These are phyloP conservation scores for Melospiza georgiana DNA, from an alignment of 2,113 vertebrate species.

Conservation along the genomic window DNA sequence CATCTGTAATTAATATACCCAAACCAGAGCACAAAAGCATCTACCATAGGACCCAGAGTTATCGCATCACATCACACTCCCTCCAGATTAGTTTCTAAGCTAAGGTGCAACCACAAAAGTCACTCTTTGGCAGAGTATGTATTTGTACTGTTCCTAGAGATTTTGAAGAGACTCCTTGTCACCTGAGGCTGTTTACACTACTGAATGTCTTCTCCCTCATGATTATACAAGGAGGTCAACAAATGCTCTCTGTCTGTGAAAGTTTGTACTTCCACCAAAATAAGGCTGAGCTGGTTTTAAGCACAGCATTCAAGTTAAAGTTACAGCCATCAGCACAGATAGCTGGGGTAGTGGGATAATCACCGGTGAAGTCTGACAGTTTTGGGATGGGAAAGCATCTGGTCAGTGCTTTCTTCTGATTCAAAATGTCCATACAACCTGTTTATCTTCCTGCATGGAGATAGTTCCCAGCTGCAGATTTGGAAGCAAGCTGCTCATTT, in stretches of 20 bases:
- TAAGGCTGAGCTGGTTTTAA: background rate
- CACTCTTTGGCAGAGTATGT: background rate
- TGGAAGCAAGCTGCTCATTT: background rate
- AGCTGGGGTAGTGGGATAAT: background rate
- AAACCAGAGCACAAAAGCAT: background rate
- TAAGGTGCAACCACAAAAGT: background rate
- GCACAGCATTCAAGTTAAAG: background rate
- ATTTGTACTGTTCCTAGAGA: background rate
- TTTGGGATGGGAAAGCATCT: background rate
- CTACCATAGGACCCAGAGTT: background rate
- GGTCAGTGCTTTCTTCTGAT: background rate
- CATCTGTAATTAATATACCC: background rate
- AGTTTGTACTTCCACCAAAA: background rate
- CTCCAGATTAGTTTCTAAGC: background rate
- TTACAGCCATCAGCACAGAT: background rate
- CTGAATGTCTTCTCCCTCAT: background rate
- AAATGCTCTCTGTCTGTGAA: background rate
- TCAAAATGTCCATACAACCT: background rate
- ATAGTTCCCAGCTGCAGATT: background rate
- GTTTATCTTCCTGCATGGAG: background rate
- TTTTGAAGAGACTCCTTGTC: background rate
- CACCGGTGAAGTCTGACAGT: background rate
- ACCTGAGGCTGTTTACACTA: background rate
- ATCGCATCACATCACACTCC: rapidly evolving
- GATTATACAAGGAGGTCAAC: background rate